Percentiles rank a stretch among this genome's conserved stretches.
Evolutionary conservation across 2,113 vertebrate genomes (phyloP).

Genomic region (Chelonoidis abingdonii): DNA sequence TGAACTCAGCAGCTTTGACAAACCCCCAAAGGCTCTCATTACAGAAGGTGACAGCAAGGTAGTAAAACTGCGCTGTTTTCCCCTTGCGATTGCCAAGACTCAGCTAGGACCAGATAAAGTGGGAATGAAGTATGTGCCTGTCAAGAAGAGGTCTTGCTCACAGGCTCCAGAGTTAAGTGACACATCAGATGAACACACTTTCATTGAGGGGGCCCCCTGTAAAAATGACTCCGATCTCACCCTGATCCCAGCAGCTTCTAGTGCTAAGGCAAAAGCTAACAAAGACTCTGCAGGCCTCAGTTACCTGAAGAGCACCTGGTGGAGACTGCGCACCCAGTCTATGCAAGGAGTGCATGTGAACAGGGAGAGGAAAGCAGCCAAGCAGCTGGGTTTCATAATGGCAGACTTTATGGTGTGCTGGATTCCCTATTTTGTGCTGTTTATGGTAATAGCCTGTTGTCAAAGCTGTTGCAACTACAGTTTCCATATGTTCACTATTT

Average conservation of each 20-base stretch:
- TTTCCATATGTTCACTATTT: constrained; percentile 93
- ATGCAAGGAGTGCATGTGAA: constrained; percentile 81
- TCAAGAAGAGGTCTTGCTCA: constrained; percentile 68
- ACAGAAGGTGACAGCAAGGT: background rate
- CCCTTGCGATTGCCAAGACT: constrained; percentile 34
- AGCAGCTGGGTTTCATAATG: constrained; percentile 94
- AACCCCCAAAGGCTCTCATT: background rate
- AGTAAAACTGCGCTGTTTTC: constrained; percentile 57
- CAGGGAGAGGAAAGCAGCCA: constrained; percentile 93
- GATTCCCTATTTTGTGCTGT: constrained; percentile 95
- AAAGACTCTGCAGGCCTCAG: constrained; percentile 65
- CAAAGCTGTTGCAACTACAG: constrained; percentile 79
- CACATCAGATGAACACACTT: constrained; percentile 78
- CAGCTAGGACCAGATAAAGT: constrained; percentile 51
- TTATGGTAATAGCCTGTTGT: constrained; percentile 92
- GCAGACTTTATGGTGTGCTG: constrained; percentile 93
- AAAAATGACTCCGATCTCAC: background rate
- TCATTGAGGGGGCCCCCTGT: constrained; percentile 34
- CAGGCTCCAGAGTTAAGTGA: constrained; percentile 71
- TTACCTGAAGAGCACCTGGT: constrained; percentile 87
- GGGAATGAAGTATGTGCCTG: constrained; percentile 8
- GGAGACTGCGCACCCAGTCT: constrained; percentile 83
- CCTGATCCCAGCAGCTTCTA: background rate
- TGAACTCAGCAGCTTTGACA: background rate
- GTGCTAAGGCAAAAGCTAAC: background rate